A percentile compares a stretch with the other conserved stretches of the same genome.
Evolutionary conservation across 2,113 vertebrate species (phyloP).

Genomic region (Mionectes macconnelli): DNA sequence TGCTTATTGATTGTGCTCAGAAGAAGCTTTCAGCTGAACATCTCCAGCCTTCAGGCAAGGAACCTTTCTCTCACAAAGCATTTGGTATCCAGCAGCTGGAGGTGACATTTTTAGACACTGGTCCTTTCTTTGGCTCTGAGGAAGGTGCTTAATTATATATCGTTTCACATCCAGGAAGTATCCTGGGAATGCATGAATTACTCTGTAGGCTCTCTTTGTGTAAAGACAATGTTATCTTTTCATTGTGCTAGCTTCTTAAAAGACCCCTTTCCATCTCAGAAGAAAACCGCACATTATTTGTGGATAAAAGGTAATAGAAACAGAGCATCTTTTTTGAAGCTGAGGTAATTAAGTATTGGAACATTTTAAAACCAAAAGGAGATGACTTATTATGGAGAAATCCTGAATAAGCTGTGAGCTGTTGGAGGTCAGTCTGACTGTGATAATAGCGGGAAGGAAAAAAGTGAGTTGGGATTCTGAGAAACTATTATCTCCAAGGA

Average conservation of each 20-base stretch:
- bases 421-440: neutral
- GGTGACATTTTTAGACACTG: neutral
- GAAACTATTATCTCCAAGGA: neutral
- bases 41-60: neutral
- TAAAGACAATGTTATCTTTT: neutral
- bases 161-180: neutral
- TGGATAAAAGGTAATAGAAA: neutral
- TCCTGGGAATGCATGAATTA: neutral
- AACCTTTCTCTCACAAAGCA: neutral
- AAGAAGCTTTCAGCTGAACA: neutral
- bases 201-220: neutral
- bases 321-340: neutral
- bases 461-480: neutral
- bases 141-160: neutral
- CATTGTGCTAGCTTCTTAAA: neutral
- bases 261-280: neutral
- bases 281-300: neutral
- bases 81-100: neutral
- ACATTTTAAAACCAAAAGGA: neutral
- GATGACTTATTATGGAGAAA: neutral
- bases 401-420: neutral
- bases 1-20: neutral
- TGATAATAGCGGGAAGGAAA: neutral
- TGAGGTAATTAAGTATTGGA: neutral
- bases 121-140: neutral